Evolutionary conservation across 2,888 invertebrate genomes (phyloP), one percentile per base, ranked within the genome.

Genomic region (Dasysyrphus tricinctus): DNA sequence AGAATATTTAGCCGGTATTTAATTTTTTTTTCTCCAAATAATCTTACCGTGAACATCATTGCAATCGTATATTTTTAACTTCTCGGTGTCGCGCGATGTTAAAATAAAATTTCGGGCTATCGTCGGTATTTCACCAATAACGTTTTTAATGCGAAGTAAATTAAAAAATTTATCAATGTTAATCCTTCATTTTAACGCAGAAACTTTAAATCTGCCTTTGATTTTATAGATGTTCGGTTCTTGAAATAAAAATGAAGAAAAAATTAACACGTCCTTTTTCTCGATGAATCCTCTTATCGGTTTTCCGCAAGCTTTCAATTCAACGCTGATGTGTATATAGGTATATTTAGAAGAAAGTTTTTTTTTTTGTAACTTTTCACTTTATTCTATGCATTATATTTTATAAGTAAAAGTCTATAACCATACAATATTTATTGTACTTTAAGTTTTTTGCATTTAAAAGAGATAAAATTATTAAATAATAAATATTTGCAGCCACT

Each of bases 1-100:
- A 61, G 29, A 47, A 78, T 49, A 73, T 79, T 83, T 82, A 74
- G 75, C 87, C 87, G 80, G 86, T 74, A 19, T 9, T 37, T 47
- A 54, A 56, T 56, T 61, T 56, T 65, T 67, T 67, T 80, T 65
- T 74, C n/a, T 57, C 37, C 19, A 39, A 77, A 54, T 19, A 77
- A 85, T 89, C 91, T 92, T 92, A 93, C 93, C 91, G 93, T 93
- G 91, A 93, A 93, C 93, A 93, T 93, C 93, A 93, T 93, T 88
- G 92, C 92, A 75, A 72, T 59, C 24, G 70, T 75, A 70, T 89
- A 79, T 54, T 42, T 12, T 39, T 2, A 63, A 44, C 70, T 34
- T 73, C 47, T 77, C 47, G 14, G 19, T 67, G 76, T 37, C 42
- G 19, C 61, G 47, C 76, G 67, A 54, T 29, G 73, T 39, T 39